These are phyloP conservation scores for Amphipoea lucens DNA, from an alignment of 2,888 invertebrate species.

Conservation along the genomic window DNA sequence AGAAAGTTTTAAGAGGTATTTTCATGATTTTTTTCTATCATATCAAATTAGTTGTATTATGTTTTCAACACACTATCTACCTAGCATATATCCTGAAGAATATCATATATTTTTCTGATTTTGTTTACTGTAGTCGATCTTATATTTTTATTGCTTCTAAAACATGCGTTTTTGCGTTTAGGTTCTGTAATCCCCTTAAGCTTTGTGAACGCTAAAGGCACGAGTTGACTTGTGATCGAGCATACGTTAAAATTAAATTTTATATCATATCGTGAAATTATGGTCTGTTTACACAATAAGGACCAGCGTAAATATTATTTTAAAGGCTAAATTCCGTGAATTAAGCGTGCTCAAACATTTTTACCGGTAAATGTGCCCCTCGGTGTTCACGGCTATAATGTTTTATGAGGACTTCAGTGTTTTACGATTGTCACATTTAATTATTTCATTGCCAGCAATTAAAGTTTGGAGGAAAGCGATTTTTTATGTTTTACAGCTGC, in stretches of 20 bases:
- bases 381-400: slow-evolving; percentile 82
- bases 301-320: slow-evolving; percentile 56
- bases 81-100: no score
- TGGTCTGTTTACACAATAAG: slow-evolving; percentile 48
- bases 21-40: no score
- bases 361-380: slow-evolving; percentile 75
- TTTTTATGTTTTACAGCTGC: slow-evolving; percentile 87
- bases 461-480: slow-evolving; percentile 88
- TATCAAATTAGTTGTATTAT: no score
- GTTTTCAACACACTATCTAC: no score
- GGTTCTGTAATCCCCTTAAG: no score
- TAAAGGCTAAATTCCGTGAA: slow-evolving; percentile 60
- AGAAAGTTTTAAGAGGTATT: no score
- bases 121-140: no score
- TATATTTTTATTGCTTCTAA: no score
- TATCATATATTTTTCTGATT: no score
- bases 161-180: no score
- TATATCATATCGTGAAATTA: slow-evolving; percentile 39
- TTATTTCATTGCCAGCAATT: slow-evolving; percentile 90
- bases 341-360: slow-evolving; percentile 65
- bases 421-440: slow-evolving; percentile 90
- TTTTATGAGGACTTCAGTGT: slow-evolving; percentile 85
- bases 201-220: neutral
- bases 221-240: neutral
- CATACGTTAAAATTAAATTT: slow-evolving; percentile 5